A percentile compares a stretch with the other conserved stretches of the same genome.
Conservation (phyloP, 2,797 vertebrate genomes). For the Lates japonicus region DNA sequence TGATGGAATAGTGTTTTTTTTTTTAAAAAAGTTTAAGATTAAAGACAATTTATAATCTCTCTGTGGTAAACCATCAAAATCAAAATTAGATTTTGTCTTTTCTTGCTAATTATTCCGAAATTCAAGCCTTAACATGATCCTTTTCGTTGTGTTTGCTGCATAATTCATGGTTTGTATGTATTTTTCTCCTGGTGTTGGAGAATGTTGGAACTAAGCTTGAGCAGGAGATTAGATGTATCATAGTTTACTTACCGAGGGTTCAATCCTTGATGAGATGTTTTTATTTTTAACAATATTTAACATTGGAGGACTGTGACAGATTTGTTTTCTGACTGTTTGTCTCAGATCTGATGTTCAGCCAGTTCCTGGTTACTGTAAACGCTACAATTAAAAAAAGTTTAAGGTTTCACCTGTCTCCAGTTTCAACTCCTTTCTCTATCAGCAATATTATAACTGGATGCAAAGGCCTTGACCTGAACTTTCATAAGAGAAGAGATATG, state of each 20-base stretch:
- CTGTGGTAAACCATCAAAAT: not conserved
- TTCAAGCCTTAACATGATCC: not conserved
- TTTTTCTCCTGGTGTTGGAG: not conserved
- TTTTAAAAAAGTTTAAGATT: not conserved
- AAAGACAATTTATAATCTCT: not conserved
- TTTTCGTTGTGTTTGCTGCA: not conserved
- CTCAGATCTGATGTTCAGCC: not conserved
- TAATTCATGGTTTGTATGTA: not conserved
- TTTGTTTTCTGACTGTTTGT: not conserved
- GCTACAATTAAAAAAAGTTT: slow-evolving; percentile 52
- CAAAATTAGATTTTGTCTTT: not conserved
- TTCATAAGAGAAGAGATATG: not conserved
- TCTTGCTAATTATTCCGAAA: not conserved
- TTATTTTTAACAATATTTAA: slow-evolving; percentile 26
- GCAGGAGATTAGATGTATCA: not conserved
- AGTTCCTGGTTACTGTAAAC: slow-evolving; percentile 5
- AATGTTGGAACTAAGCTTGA: not conserved
- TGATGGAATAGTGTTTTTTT: not conserved
- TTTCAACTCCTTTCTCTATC: not conserved
- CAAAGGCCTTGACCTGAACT: not conserved
- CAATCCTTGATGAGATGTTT: slow-evolving; percentile 8
- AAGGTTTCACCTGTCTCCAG: not conserved
- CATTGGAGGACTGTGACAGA: not conserved
- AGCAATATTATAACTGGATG: not conserved
- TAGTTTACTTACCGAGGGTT: not conserved